Conservation (phyloP, 2,888 invertebrate species). For the Alsophila aescularia region DNA sequence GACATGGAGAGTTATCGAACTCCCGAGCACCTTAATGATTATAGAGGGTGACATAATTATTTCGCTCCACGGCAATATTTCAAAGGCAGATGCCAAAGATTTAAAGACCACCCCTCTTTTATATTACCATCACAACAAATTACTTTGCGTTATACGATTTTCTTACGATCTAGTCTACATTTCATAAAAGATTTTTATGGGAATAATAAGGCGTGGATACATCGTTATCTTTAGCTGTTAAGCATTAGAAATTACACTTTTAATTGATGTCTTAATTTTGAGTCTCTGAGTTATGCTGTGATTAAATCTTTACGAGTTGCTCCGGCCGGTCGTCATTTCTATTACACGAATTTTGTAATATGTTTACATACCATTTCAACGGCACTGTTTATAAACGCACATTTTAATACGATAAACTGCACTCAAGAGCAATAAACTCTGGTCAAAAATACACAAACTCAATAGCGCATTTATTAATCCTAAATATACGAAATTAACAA, state of each 20-base stretch:
- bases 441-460: no score
- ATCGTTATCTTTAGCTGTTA: slow-evolving; percentile 32
- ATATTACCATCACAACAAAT: slow-evolving; percentile 43
- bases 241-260: slow-evolving; percentile 30
- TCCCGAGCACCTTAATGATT: slow-evolving; percentile 56
- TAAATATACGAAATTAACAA: no score
- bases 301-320: slow-evolving; percentile 18
- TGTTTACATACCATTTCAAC: no score
- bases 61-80: slow-evolving; percentile 59
- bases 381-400: no score
- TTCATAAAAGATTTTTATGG: slow-evolving; percentile 55
- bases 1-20: slow-evolving; percentile 47
- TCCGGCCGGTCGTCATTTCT: not conserved
- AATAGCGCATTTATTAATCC: no score
- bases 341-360: not conserved
- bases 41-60: slow-evolving; percentile 67
- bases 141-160: slow-evolving; percentile 42
- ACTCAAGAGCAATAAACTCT: no score
- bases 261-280: slow-evolving; percentile 32
- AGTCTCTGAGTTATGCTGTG: slow-evolving; percentile 18
- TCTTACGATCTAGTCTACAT: slow-evolving; percentile 48
- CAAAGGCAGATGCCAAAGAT: slow-evolving; percentile 62
- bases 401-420: no score
- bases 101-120: slow-evolving; percentile 52
- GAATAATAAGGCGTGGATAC: slow-evolving; percentile 45